phyloP scores from a whole-genome alignment of 2,113 vertebrate species.

The Oryzias celebensis region DNA sequence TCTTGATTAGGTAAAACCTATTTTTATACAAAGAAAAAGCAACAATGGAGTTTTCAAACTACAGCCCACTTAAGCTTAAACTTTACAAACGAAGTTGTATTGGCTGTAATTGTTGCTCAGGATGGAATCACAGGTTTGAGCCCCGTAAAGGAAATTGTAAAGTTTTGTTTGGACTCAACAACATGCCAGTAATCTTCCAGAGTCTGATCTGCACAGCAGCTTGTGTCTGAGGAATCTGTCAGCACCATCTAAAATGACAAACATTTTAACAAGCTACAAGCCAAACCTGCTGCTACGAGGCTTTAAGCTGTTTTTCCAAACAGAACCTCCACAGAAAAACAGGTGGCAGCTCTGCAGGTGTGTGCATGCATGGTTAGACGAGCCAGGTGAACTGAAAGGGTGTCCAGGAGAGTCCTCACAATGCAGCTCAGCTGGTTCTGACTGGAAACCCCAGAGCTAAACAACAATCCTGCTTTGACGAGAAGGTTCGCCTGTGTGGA shows the following conservation, averaged over 20 bases:
- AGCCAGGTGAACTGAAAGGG: background rate
- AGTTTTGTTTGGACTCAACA: too few relatives aligned
- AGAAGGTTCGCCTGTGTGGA: conserved; percentile 8
- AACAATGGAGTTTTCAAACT: too few relatives aligned
- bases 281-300: conserved; percentile 1
- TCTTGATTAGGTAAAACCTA: too few relatives aligned
- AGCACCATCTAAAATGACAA: conserved; percentile 36
- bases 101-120: too few relatives aligned
- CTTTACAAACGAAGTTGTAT: too few relatives aligned
- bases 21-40: too few relatives aligned
- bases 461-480: conserved; percentile 8
- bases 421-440: conserved; percentile 52
- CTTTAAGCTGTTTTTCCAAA: background rate
- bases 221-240: conserved; percentile 67
- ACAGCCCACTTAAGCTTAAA: too few relatives aligned
- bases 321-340: background rate
- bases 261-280: conserved; percentile 49
- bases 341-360: background rate
- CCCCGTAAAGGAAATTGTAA: too few relatives aligned
- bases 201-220: conserved; percentile 20
- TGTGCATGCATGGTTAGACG: background rate
- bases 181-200: background rate
- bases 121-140: too few relatives aligned
- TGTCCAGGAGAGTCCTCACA: background rate
- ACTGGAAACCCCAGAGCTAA: background rate